Percentiles rank a stretch among this genome's conserved stretches.
Evolutionary conservation across 2,113 vertebrate genomes (phyloP).

Genomic region (Melospiza georgiana): DNA sequence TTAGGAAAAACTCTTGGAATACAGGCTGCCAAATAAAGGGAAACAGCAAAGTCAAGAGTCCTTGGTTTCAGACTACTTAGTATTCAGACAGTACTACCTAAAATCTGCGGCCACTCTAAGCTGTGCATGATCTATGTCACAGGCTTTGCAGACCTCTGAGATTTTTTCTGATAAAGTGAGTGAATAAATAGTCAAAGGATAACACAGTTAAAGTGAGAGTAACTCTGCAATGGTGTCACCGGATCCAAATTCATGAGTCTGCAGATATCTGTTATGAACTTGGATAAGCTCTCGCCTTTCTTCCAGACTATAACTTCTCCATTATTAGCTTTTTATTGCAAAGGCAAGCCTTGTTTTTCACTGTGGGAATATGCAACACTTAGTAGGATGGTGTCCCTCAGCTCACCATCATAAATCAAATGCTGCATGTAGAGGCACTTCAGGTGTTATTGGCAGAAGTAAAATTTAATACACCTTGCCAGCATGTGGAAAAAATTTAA

Average conservation of each 20-base stretch:
- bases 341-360: not conserved
- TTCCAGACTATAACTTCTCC: not conserved
- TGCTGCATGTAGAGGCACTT: not conserved
- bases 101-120: not conserved
- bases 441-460: constrained; percentile 12
- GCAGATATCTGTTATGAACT: not conserved
- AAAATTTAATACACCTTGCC: constrained; percentile 32
- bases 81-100: not conserved
- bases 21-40: not conserved
- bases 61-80: not conserved
- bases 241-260: not conserved
- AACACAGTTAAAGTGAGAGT: not conserved
- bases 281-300: not conserved
- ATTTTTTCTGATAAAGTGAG: not conserved
- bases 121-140: not conserved
- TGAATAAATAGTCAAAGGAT: not conserved
- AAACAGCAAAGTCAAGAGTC: not conserved
- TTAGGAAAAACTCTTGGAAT: not conserved
- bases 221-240: not conserved
- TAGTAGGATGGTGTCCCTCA: not conserved
- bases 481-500: constrained; percentile 50
- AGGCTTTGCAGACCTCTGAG: not conserved
- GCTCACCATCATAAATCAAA: not conserved
- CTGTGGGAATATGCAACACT: not conserved
- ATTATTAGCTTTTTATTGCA: not conserved